Percentiles rank a stretch among this genome's conserved stretches.
Evolutionary conservation across 2,113 vertebrate genomes (phyloP).

Genomic region (Vidua macroura): DNA sequence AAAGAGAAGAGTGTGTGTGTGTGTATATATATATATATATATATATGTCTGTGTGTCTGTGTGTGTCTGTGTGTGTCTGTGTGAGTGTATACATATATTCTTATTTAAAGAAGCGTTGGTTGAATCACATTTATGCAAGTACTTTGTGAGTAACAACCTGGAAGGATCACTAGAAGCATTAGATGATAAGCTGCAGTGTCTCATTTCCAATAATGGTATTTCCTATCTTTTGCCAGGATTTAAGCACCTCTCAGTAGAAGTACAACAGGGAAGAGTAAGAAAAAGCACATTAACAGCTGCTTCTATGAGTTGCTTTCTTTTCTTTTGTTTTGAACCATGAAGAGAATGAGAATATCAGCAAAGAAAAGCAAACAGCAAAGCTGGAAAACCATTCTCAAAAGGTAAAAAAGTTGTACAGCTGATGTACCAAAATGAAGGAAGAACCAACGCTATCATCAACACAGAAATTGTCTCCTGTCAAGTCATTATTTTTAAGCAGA

Average conservation of each 20-base stretch:
- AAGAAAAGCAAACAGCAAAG: background rate
- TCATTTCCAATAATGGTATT: background rate
- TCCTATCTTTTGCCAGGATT: background rate
- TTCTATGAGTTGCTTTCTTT: background rate
- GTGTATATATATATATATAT: rapidly evolving
- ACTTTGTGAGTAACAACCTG: background rate
- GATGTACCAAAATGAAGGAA: background rate
- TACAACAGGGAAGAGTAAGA: background rate
- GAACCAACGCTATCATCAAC: background rate
- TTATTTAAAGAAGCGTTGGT: background rate
- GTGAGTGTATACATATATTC: too few relatives aligned
- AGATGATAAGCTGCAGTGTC: background rate
- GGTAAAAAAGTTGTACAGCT: rapidly evolving
- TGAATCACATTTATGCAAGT: background rate
- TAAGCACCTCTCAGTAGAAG: background rate
- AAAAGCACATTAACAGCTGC: background rate
- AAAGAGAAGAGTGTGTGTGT: background rate
- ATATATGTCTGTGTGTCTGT: too few relatives aligned
- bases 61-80: too few relatives aligned
- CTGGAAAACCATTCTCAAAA: background rate
- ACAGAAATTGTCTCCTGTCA: background rate
- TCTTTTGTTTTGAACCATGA: background rate
- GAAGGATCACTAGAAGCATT: background rate
- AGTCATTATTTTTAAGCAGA: background rate
- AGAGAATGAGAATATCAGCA: background rate